Percentiles rank a stretch among this genome's conserved stretches.
These are phyloP conservation scores for Drosophila subpulchrella DNA, from an alignment of 1,140 invertebrate genomes.

Conservation along the genomic window DNA sequence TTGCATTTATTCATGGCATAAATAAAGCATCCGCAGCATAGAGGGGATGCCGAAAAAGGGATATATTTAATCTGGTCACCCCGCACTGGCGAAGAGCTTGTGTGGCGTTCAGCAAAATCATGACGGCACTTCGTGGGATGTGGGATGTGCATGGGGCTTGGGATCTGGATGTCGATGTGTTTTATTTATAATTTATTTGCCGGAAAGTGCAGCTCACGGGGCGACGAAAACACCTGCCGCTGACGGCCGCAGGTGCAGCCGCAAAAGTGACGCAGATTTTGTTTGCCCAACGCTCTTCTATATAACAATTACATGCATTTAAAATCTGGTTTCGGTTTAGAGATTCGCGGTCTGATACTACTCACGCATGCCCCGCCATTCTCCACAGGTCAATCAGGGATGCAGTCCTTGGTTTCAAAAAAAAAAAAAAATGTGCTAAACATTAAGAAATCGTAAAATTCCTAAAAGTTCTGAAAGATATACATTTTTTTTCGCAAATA, in stretches of 20 bases:
- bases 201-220: conserved; percentile 27
- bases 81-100: not conserved
- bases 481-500: too few relatives aligned
- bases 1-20: conserved; percentile 81
- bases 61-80: conserved; percentile 36
- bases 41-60: conserved; percentile 33
- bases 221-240: conserved; percentile 34
- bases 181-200: conserved; percentile 58
- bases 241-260: conserved; percentile 36
- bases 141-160: conserved; percentile 18
- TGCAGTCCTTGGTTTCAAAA: not conserved
- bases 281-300: conserved; percentile 36
- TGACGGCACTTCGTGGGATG: conserved; percentile 23
- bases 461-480: too few relatives aligned
- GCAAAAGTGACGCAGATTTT: conserved; percentile 56
- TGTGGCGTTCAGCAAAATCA: conserved; percentile 19
- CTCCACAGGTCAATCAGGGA: conserved; percentile 12
- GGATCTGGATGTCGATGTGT: conserved; percentile 32
- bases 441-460: too few relatives aligned
- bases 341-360: conserved; percentile 27
- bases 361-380: not conserved
- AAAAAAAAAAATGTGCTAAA: not conserved
- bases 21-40: conserved; percentile 56
- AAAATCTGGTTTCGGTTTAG: conserved; percentile 53
- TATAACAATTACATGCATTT: conserved; percentile 65